A percentile compares a stretch with the other conserved stretches of the same genome.
These are phyloP conservation scores for Dinocampus coccinellae DNA, from an alignment of 2,888 invertebrate species.

Conservation along the genomic window DNA sequence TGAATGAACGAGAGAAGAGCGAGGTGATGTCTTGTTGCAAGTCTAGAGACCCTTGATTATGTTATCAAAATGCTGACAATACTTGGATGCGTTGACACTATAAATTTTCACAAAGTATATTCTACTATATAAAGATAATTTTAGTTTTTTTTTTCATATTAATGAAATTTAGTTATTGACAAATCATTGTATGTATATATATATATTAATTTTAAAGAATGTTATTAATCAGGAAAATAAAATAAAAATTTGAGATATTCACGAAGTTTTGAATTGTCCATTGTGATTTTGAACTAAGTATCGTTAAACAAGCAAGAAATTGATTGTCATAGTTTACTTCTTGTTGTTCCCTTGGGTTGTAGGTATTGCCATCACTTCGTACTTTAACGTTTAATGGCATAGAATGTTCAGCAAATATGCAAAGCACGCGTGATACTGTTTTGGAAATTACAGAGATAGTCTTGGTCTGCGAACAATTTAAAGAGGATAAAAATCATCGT, in stretches of 20 bases:
- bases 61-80: constrained; percentile 57
- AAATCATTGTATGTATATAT: too few relatives aligned
- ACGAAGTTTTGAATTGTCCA: background rate
- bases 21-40: constrained; percentile 42
- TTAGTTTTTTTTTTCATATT: too few relatives aligned
- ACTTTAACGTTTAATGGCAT: background rate
- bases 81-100: constrained; percentile 2
- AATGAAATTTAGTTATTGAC: too few relatives aligned
- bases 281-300: background rate
- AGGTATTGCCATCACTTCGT: background rate
- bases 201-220: background rate
- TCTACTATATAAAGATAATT: background rate
- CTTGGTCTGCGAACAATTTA: background rate
- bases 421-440: constrained; percentile 17
- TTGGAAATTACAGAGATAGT: constrained; percentile 2
- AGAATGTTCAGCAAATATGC: constrained; percentile 11
- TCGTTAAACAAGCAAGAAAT: background rate
- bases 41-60: constrained; percentile 54
- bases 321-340: background rate
- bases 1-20: constrained; percentile 32
- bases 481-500: background rate
- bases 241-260: background rate
- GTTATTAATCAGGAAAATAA: background rate
- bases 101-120: background rate
- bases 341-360: background rate